Evolutionary conservation across 2,888 invertebrate species (phyloP).

Genomic region (Augochlorella aurata): DNA sequence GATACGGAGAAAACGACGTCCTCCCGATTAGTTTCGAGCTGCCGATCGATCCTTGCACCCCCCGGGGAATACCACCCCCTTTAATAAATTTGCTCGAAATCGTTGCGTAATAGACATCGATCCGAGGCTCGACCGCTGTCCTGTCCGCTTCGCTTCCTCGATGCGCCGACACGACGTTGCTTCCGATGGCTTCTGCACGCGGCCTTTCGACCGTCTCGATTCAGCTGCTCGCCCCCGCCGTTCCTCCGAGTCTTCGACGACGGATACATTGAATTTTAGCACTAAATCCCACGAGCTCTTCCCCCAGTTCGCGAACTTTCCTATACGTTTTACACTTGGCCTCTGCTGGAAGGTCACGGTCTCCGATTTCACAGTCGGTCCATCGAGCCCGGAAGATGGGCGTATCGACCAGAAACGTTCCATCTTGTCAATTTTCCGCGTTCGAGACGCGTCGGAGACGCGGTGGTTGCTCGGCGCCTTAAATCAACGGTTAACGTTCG

Average conservation of each 20-base stretch:
- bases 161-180: not conserved
- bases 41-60: constrained; percentile 41
- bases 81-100: constrained; percentile 60
- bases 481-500: constrained; percentile 72
- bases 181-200: not conserved
- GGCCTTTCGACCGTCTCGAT: not conserved
- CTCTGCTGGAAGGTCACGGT: no score
- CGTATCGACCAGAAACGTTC: constrained; percentile 26
- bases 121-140: constrained; percentile 9
- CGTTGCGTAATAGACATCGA: constrained; percentile 56
- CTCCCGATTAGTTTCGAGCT: constrained; percentile 29
- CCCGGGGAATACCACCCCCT: constrained; percentile 27
- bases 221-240: no score
- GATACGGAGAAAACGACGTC: not conserved
- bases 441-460: constrained; percentile 61
- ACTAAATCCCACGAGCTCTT: no score
- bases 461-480: constrained; percentile 34
- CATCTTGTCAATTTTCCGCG: constrained; percentile 69
- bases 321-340: no score
- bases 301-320: no score
- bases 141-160: not conserved
- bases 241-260: no score
- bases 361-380: not conserved
- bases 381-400: constrained; percentile 11
- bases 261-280: no score